Base-by-base conservation (phyloP, 2,888 invertebrate species). In the Aspidiotus rigidus region DNA sequence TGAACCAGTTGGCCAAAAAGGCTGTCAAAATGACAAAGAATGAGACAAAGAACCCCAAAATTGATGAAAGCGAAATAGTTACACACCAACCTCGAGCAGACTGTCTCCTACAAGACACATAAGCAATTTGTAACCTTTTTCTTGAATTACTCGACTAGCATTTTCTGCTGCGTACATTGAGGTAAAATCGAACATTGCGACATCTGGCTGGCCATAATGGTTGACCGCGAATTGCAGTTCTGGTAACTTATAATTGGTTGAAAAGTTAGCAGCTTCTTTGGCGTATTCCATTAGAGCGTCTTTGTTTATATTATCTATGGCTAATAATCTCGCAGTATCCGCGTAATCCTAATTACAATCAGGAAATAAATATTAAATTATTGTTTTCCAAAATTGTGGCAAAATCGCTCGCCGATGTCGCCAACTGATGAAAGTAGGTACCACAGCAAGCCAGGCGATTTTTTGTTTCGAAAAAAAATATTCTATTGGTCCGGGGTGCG, bases 1-100 rank as follows among this genome's bases (percentile, higher is more conserved):
- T 5, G 96, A 96, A 0, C 99, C 99, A 0, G 96, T 97, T 7
- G 98, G 99, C 98, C 99, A 99, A 80, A 99, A 99, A 0, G 93
- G 93, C 84, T 85, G 74, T 2, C 79, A 79, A 72, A 74, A 73
- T 2, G 39, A 64, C 11, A 7, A 59, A n/a, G n/a, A 59, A 55
- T n/a, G 10, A 63, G 40, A 59, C 2, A 60, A 42, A 67, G 7
- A n/a, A 41, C 2, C 3, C 40, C 3, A 2, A 2, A 62, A 41
- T 28, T 57, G 3, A 2, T 11, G 15, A 15, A 57, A 57, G 1
- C 28, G 15, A 11, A 57, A 15, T 2, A 17, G 59, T 59, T 2
- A 16, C 1, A 16, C 15, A 40, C 73, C 74, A 75, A 88, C 88
- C 83, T 98, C 98, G 41, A 98, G 83, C 69, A 98, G 81, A 78